These are phyloP conservation scores for Penaeus japonicus DNA, from an alignment of 1,140 invertebrate genomes.

Conservation along the genomic window DNA sequence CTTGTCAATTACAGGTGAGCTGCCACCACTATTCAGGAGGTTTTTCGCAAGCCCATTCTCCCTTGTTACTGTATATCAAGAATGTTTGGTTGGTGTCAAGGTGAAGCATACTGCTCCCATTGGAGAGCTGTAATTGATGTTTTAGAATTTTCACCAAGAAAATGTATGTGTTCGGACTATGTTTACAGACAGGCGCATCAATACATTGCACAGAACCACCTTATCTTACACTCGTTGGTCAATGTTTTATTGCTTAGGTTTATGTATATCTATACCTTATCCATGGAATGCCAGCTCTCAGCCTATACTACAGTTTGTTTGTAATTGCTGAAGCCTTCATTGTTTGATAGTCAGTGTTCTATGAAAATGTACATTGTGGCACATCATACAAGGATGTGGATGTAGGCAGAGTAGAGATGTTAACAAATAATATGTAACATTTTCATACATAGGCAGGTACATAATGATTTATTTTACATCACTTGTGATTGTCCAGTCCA, in stretches of 20 bases:
- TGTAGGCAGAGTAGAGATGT: too few species aligned
- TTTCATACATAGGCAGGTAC: too few species aligned
- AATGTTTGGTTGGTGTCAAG: conserved; percentile 45
- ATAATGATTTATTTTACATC: too few species aligned
- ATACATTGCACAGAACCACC: conserved; percentile 11
- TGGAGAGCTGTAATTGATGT: conserved; percentile 38
- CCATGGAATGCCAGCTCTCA: conserved; percentile 36
- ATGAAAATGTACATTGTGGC: too few species aligned
- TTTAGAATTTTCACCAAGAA: conserved; percentile 19
- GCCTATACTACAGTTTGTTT: conserved; percentile 1
- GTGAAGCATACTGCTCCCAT: conserved; percentile 19
- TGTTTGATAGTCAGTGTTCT: background rate
- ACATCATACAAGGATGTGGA: too few species aligned
- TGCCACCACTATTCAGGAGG: background rate
- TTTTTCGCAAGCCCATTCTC: conserved; percentile 32
- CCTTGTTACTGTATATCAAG: conserved; percentile 41
- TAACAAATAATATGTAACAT: too few species aligned
- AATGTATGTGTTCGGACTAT: conserved; percentile 24
- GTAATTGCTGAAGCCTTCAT: conserved; percentile 6
- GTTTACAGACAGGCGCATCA: conserved; percentile 27
- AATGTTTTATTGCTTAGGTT: background rate
- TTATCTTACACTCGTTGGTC: background rate
- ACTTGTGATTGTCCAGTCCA: conserved; percentile 9
- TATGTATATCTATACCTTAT: conserved; percentile 29
- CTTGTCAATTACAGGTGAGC: conserved; percentile 89